Base-by-base conservation (phyloP, 2,113 vertebrate species). In the Collichthys lucidus region DNA sequence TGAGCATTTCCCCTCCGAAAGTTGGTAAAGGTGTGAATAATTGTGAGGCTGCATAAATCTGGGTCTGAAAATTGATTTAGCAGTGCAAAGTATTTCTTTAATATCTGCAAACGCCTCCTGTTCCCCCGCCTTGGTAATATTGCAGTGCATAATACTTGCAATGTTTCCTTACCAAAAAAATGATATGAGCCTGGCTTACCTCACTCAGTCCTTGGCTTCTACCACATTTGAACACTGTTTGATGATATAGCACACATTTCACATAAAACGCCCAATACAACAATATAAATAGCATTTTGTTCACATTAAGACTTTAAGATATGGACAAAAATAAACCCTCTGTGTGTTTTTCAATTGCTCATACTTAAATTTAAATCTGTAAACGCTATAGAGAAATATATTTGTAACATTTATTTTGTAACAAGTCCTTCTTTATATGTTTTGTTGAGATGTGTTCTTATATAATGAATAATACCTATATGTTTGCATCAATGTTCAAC, bases 61-160 rank as follows among this genome's bases (percentile, higher is more conserved):
- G 11, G 4, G 26, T 10, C 29, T 2, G 26, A 55, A 71, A 19
- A 12, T 14, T 1, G 0, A 42, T 65, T 50, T 14, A 73, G 49
- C 49, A 69, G 26, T 15, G 29, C 17, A 63, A 74, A 19, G 17
- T 71, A 16, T 85, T 35, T 56, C 2, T 72, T 66, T 49, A 49
- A 85, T 71, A 67, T 62, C 35, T 69, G 26, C 80, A 59, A 44
- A 72, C 17, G 44, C 15, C 16, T 10, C 15, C n/a, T 76, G 59
- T 22, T 55, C 50, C 50, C 11, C 10, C 11, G 22, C n/a, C 11
- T n/a, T 1, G 5, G 29, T 57, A 47, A 69, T 66, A 12, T 74
- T 57, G 31, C 5, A 55, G 4, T 47, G 50, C 47, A 71, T 55
- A 14, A 47, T 55, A 19, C 17, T 47, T 72, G 31, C 24, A 55